Evolutionary conservation across 2,888 invertebrate species (phyloP).

Genomic region (Papilio gigon): DNA sequence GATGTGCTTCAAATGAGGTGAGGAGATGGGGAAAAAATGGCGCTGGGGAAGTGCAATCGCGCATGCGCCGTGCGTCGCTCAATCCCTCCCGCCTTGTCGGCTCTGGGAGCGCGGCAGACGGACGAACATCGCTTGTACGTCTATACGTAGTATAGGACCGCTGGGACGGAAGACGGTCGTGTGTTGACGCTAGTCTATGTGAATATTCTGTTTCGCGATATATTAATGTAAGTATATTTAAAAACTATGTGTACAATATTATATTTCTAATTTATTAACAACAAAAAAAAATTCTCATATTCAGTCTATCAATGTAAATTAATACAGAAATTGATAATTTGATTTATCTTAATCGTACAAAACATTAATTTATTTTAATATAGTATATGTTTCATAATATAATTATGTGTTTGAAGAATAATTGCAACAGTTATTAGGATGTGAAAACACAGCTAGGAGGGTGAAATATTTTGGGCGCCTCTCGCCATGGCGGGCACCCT

Average conservation of each 20-base stretch:
- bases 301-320: neutral
- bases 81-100: slow-evolving; percentile 50
- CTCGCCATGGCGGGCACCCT: slow-evolving; percentile 21
- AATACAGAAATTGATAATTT: slow-evolving; percentile 2
- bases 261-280: slow-evolving; percentile 45
- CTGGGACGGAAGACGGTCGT: slow-evolving; percentile 35
- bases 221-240: slow-evolving; percentile 32
- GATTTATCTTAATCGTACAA: neutral
- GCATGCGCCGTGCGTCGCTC: slow-evolving; percentile 54
- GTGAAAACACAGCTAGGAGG: neutral
- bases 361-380: neutral
- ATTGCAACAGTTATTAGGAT: slow-evolving; percentile 10
- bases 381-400: neutral
- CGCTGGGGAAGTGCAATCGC: slow-evolving; percentile 42
- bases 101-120: slow-evolving; percentile 23
- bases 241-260: neutral
- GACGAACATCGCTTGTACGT: slow-evolving; percentile 32
- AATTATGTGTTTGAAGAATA: neutral
- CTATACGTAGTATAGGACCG: slow-evolving; percentile 21
- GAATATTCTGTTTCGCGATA: slow-evolving; percentile 14
- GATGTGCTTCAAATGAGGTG: slow-evolving; percentile 29
- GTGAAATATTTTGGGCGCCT: slow-evolving; percentile 29
- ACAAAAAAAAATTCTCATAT: neutral
- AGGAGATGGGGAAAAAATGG: slow-evolving; percentile 40
- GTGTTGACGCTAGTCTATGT: slow-evolving; percentile 23